Percentiles rank a stretch among this genome's conserved stretches.
phyloP scores from a whole-genome alignment of 2,797 vertebrate genomes.

The Syncerus caffer region DNA sequence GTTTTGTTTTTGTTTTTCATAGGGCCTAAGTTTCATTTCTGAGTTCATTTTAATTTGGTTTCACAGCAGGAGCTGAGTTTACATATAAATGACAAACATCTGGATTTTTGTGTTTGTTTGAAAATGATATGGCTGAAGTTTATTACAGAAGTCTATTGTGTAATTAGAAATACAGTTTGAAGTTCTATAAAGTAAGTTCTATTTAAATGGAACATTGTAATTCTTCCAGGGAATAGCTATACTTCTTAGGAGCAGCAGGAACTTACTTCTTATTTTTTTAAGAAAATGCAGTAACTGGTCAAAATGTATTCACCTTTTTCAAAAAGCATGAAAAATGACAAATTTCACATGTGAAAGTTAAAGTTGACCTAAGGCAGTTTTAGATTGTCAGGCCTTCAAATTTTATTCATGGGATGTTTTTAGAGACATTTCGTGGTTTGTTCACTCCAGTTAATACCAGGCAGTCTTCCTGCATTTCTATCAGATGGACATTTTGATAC shows the following conservation, averaged over 20 bases:
- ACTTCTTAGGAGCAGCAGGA: slow-evolving; percentile 15
- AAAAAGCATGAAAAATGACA: slow-evolving; percentile 67
- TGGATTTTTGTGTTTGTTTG: slow-evolving; percentile 70
- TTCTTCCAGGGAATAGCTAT: slow-evolving; percentile 31
- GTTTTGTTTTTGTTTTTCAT: slow-evolving; percentile 58
- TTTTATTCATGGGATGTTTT: slow-evolving; percentile 74
- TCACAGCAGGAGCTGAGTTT: slow-evolving; percentile 60
- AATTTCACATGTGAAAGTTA: slow-evolving; percentile 71
- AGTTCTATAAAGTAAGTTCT: slow-evolving; percentile 67
- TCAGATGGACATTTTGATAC: slow-evolving; percentile 56
- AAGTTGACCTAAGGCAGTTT: slow-evolving; percentile 67
- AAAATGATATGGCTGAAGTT: slow-evolving; percentile 68
- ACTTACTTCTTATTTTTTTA: slow-evolving; percentile 25
- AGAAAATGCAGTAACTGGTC: background rate
- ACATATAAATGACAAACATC: slow-evolving; percentile 67
- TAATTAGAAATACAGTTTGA: slow-evolving; percentile 67
- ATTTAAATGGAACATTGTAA: slow-evolving; percentile 32
- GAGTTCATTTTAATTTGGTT: slow-evolving; percentile 67
- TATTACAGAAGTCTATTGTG: slow-evolving; percentile 67
- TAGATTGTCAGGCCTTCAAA: slow-evolving; percentile 65
- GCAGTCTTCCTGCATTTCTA: slow-evolving; percentile 30
- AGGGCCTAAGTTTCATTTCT: slow-evolving; percentile 37
- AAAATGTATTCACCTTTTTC: slow-evolving; percentile 66
- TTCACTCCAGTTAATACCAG: slow-evolving; percentile 62
- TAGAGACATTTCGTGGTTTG: slow-evolving; percentile 49